Evolutionary conservation across 1,140 invertebrate genomes (phyloP), one percentile per base, ranked within the genome.

Genomic region (Heliconius himera): DNA sequence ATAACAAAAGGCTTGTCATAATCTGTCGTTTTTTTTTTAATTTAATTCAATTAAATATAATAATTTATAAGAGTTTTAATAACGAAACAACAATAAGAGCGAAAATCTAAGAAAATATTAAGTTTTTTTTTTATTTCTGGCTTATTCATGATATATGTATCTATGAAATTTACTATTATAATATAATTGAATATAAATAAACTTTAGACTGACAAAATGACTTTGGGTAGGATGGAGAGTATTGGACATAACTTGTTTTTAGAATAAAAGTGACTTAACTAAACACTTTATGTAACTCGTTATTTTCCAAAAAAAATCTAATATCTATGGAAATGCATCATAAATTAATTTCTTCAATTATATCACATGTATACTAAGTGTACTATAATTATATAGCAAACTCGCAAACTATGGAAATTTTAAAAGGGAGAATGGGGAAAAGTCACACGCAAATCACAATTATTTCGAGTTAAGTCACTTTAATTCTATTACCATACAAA

Each of bases 1-100:
- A 66, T 66, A 66, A 66, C 60, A 13, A 66, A 66, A 66, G 60
- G 60, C 60, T 66, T 66, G 60, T 29, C 16, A 66, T 66, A 66
- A 66, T 26, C 60, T 66, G n/a, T 66, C 41, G 41, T 66, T 29
- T 26, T 22, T 8, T 56, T 66, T 26, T 66, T 16, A n/a, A 13
- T 26, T 66, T 60, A 60, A 60, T 22, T 26, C 60, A 29, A 66
- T 66, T 13, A 26, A 56, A 56, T 56, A 8, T 22, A 56, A 56
- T n/a, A 3, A 26, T 66, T 66, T 66, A 29, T 26, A 66, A 66
- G 60, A 66, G 60, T 26, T 29, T 66, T 29, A 26, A 66, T 66
- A 66, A 66, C 60, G 9, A 66, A n/a, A 66, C 4, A 5, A 26
- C n/a, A 66, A 66, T 66, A 66, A 66, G 26, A 29, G 60, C 60